Evolutionary conservation across 1,140 invertebrate genomes (phyloP).

Genomic region (Oscheius sp.): DNA sequence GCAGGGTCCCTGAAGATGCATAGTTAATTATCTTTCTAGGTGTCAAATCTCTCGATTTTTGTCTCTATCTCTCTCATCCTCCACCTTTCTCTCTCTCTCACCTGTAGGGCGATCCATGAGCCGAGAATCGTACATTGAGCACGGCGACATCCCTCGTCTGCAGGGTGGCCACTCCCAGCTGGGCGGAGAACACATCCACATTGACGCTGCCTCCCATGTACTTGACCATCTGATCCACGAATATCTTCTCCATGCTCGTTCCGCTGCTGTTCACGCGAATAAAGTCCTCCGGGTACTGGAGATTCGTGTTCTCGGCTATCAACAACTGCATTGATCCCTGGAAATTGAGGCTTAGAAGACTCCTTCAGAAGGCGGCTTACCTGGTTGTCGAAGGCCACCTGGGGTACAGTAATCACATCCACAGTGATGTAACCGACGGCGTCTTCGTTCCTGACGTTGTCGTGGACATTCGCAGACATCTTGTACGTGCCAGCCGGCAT

Average conservation of each 20-base stretch:
- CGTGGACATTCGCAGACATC: conserved; percentile 49
- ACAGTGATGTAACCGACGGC: conserved; percentile 50
- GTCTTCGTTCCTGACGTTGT: conserved; percentile 46
- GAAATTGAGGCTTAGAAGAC: not conserved
- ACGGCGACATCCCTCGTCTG: conserved; percentile 36
- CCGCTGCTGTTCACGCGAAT: conserved; percentile 34
- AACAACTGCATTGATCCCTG: conserved; percentile 44
- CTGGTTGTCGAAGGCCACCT: conserved; percentile 56
- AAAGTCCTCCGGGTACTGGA: conserved; percentile 32
- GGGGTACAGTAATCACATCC: conserved; percentile 40
- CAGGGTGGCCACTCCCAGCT: conserved; percentile 39
- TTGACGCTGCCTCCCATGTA: conserved; percentile 35
- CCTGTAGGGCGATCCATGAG: conserved; percentile 13
- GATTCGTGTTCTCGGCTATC: conserved; percentile 29
- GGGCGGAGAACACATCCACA: conserved; percentile 54
- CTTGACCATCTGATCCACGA: conserved; percentile 37
- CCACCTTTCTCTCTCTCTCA: too few relatives aligned
- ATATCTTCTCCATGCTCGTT: conserved; percentile 27
- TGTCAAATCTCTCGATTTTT: not conserved
- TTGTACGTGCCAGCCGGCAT: conserved; percentile 52
- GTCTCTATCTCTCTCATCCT: too few relatives aligned
- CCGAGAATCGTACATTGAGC: conserved; percentile 54
- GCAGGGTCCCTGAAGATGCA: conserved; percentile 17
- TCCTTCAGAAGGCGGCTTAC: conserved; percentile 19
- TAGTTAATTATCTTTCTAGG: too few relatives aligned